Conservation (phyloP, 1,140 invertebrate species). For the Muscidifurax raptorellus region DNA sequence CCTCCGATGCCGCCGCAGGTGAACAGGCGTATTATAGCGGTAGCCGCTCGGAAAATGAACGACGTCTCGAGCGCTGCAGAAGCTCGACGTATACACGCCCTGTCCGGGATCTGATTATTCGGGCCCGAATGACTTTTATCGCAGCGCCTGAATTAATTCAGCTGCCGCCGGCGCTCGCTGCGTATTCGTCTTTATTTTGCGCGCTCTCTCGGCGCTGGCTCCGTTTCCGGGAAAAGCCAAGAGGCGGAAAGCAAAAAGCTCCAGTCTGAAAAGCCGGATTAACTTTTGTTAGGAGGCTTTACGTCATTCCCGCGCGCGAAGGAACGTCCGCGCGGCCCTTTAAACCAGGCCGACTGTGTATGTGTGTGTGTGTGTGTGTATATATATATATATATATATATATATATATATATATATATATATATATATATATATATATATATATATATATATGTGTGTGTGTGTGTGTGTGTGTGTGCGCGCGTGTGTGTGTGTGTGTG, state of each 20-base stretch:
- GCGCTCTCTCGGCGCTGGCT: neutral
- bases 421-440: too few relatives aligned
- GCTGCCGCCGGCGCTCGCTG: neutral
- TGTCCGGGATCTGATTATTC: conserved; percentile 30
- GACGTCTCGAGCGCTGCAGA: neutral
- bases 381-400: too few relatives aligned
- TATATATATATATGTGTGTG: too few relatives aligned
- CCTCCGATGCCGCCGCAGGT: neutral
- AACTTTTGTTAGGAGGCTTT: conserved; percentile 37
- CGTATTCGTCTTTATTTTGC: conserved; percentile 3
- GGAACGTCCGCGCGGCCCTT: neutral
- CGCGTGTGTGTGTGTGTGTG: too few relatives aligned
- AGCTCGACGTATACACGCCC: neutral
- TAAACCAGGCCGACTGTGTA: neutral
- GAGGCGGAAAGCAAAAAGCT: conserved; percentile 6
- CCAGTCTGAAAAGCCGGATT: conserved; percentile 20
- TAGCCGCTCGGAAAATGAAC: conserved; percentile 14
- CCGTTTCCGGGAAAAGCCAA: neutral
- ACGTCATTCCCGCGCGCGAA: neutral
- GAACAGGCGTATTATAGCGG: neutral
- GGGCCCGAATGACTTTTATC: conserved; percentile 35
- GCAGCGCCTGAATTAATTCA: conserved; percentile 40
- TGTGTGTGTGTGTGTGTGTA: neutral
- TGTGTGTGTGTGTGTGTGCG: too few relatives aligned
- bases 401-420: too few relatives aligned